A percentile compares a stretch with the other conserved stretches of the same genome.
These are phyloP conservation scores for Lepus timidus DNA, from an alignment of 2,113 vertebrate genomes.

Conservation along the genomic window DNA sequence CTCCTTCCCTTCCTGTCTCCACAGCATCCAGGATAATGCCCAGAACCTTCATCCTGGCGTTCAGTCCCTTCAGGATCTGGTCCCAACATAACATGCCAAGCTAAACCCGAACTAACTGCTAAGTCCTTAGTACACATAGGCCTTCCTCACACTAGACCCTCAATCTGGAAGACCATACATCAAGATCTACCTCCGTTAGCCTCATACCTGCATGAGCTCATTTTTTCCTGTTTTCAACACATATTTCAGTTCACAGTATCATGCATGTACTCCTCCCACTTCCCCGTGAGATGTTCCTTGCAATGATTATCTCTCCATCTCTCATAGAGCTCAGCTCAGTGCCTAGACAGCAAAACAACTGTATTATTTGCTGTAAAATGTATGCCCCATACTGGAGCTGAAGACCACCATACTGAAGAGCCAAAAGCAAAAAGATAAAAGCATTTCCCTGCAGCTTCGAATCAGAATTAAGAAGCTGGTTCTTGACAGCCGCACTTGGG, in stretches of 20 bases:
- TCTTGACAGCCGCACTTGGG: conserved; percentile 49
- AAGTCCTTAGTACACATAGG: background rate
- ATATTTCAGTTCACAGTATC: background rate
- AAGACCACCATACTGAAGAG: background rate
- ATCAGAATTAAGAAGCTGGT: background rate
- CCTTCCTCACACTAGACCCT: background rate
- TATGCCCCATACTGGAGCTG: background rate
- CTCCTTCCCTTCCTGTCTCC: background rate
- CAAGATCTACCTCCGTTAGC: background rate
- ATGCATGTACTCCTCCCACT: background rate
- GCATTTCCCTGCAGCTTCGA: background rate
- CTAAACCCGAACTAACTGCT: background rate
- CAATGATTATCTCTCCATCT: background rate
- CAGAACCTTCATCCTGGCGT: background rate
- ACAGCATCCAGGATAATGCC: background rate
- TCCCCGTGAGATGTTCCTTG: background rate
- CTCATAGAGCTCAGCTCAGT: background rate
- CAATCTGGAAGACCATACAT: background rate
- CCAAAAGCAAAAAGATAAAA: background rate
- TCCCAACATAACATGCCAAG: background rate
- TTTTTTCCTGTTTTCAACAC: background rate
- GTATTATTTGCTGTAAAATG: background rate
- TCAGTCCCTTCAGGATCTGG: background rate
- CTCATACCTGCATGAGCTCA: background rate
- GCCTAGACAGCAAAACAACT: conserved; percentile 36